A percentile compares a stretch with the other conserved stretches of the same genome.
phyloP scores from a whole-genome alignment of 2,113 vertebrate genomes.

The Muntiacus reevesi region DNA sequence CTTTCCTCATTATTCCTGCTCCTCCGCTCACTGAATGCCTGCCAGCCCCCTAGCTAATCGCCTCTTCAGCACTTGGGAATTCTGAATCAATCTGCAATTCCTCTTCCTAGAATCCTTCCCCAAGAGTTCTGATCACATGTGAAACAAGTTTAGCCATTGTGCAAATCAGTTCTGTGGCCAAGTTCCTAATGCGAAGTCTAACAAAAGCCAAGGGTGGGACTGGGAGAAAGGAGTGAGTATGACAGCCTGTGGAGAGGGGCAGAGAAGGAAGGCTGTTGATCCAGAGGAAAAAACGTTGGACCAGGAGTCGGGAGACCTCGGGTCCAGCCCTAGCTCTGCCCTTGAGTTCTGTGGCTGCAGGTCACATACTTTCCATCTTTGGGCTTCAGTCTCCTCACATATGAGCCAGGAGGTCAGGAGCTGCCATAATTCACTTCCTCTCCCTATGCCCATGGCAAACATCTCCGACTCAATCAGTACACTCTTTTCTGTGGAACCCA shows the following conservation, averaged over 20 bases:
- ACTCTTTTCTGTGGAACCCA: not conserved
- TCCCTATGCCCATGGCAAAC: not conserved
- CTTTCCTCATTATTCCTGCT: not conserved
- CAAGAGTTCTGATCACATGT: slow-evolving; percentile 35
- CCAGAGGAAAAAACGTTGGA: not conserved
- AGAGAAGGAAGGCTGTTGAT: not conserved
- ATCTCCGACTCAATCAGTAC: not conserved
- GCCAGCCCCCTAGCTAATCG: not conserved
- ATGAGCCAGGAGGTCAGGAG: not conserved
- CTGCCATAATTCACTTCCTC: not conserved
- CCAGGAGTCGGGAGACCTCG: not conserved
- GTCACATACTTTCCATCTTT: not conserved
- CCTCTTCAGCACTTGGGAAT: slow-evolving; percentile 38
- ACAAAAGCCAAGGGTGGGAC: slow-evolving; percentile 65
- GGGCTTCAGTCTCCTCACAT: not conserved
- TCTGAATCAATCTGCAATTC: slow-evolving; percentile 30
- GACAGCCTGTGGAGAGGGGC: not conserved
- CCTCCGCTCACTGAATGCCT: not conserved
- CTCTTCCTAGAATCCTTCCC: slow-evolving; percentile 61
- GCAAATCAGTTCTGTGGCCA: slow-evolving; percentile 44
- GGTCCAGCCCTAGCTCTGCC: not conserved
- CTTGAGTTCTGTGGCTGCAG: not conserved
- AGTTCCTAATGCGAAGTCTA: slow-evolving; percentile 16
- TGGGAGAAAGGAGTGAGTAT: slow-evolving; percentile 46
- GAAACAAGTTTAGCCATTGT: slow-evolving; percentile 54